Conservation (phyloP, 1,140 invertebrate genomes). For the Trypoxylus dichotomus region DNA sequence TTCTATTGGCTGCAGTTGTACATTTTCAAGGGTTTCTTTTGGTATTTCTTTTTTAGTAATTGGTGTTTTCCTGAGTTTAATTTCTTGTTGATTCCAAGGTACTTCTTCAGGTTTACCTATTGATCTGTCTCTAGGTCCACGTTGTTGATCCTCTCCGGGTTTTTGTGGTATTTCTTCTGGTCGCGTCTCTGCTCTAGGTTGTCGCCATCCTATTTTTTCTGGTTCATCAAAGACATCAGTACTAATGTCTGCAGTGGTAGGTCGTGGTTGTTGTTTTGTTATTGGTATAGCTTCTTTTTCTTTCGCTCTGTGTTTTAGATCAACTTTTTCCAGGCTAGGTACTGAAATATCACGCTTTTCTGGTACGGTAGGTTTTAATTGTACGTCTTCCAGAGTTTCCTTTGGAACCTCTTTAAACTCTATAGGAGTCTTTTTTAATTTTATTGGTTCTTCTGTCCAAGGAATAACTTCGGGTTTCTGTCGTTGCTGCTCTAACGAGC, state of each 20-base stretch:
- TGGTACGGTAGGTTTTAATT: slow-evolving; percentile 36
- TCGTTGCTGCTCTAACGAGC: slow-evolving; percentile 38
- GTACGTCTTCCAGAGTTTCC: slow-evolving; percentile 44
- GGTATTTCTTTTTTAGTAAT: slow-evolving; percentile 31
- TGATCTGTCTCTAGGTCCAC: not conserved
- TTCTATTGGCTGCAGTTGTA: slow-evolving; percentile 40
- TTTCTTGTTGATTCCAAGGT: slow-evolving; percentile 55
- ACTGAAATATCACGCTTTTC: slow-evolving; percentile 40
- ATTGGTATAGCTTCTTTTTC: not conserved
- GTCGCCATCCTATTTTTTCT: slow-evolving; percentile 1
- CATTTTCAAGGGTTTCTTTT: slow-evolving; percentile 28
- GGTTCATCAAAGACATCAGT: not conserved
- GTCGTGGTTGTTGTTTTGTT: not conserved
- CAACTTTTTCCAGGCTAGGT: slow-evolving; percentile 41
- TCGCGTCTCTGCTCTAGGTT: not conserved
- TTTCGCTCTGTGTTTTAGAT: slow-evolving; percentile 38
- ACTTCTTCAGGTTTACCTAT: slow-evolving; percentile 38
- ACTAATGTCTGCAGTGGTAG: not conserved
- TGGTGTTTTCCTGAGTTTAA: slow-evolving; percentile 49
- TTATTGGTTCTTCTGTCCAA: slow-evolving; percentile 55
- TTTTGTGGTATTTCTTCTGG: not conserved
- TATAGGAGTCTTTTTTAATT: slow-evolving; percentile 52
- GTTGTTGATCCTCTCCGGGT: not conserved
- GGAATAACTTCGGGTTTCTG: slow-evolving; percentile 44
- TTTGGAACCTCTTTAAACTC: slow-evolving; percentile 53